Conservation (phyloP, 2,113 vertebrate genomes). For the Shinisaurus crocodilurus region DNA sequence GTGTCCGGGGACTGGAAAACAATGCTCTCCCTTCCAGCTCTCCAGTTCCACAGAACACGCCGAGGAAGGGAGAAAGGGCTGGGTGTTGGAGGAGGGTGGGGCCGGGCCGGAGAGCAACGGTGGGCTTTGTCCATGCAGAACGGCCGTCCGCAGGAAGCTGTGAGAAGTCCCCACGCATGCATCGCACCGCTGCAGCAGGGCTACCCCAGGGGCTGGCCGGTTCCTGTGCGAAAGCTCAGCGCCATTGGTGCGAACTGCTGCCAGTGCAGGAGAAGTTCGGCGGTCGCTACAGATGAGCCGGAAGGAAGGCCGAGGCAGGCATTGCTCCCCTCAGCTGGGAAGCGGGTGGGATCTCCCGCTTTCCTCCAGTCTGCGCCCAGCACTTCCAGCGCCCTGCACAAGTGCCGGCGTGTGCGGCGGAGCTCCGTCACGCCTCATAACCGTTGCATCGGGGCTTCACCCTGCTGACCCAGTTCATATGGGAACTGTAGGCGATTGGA, state of each 20-base stretch:
- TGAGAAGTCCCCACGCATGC: background rate
- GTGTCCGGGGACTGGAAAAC: accelerated
- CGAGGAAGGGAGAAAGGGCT: background rate
- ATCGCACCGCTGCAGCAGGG: background rate
- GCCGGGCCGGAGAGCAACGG: background rate
- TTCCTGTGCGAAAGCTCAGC: background rate
- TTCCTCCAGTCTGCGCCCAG: background rate
- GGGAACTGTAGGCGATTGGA: background rate
- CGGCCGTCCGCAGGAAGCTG: background rate
- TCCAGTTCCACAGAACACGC: background rate
- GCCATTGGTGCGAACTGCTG: background rate
- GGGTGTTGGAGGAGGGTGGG: background rate
- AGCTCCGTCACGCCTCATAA: accelerated
- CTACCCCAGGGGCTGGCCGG: background rate
- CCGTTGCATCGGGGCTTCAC: accelerated
- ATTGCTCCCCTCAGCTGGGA: background rate
- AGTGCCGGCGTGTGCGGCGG: accelerated
- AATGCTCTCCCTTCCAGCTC: background rate
- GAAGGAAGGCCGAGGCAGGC: background rate
- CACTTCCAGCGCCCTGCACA: background rate
- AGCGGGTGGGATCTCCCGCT: background rate
- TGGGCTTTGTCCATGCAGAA: background rate
- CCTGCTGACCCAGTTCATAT: accelerated
- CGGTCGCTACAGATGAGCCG: too few relatives aligned
- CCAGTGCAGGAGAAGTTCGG: background rate